phyloP scores from a whole-genome alignment of 2,888 invertebrate genomes.

The Bembecia ichneumoniformis region DNA sequence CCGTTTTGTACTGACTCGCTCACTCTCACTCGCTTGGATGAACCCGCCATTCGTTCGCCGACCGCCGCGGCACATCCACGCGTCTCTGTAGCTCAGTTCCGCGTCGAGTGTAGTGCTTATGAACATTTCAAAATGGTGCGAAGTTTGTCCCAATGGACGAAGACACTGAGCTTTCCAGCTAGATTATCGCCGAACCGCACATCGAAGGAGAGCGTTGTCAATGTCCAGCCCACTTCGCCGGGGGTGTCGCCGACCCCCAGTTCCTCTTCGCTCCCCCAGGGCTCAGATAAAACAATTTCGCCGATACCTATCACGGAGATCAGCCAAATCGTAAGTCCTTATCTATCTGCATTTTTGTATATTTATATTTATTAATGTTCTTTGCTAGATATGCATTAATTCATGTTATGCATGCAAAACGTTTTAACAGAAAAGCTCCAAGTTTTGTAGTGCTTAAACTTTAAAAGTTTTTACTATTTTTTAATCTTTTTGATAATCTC shows the following conservation, averaged over 20 bases:
- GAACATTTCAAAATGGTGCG: conserved; percentile 82
- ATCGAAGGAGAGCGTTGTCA: conserved; percentile 79
- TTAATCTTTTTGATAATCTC: too few species aligned
- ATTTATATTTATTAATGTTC: conserved; percentile 14
- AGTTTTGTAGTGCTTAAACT: background rate
- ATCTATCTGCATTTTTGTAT: background rate
- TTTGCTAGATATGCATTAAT: conserved; percentile 9
- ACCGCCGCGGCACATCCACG: conserved; percentile 41
- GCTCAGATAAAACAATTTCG: conserved; percentile 68
- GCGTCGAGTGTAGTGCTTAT: conserved; percentile 63
- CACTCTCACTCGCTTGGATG: too few species aligned
- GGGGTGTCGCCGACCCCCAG: conserved; percentile 76
- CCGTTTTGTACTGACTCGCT: conserved; percentile 12
- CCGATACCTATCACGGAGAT: conserved; percentile 77
- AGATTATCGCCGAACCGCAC: conserved; percentile 86
- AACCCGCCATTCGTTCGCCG: conserved; percentile 56
- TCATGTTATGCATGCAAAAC: conserved; percentile 34
- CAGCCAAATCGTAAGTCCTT: conserved; percentile 76
- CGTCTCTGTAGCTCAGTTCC: conserved; percentile 34
- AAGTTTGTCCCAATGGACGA: conserved; percentile 91
- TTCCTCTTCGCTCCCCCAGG: conserved; percentile 71
- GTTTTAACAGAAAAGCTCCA: conserved; percentile 10
- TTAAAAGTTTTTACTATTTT: too few species aligned
- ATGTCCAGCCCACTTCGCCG: conserved; percentile 68
- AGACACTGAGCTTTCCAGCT: conserved; percentile 90